Evolutionary conservation across 2,113 vertebrate genomes (phyloP), one percentile per base, ranked within the genome.

Genomic region (Bungarus multicinctus): DNA sequence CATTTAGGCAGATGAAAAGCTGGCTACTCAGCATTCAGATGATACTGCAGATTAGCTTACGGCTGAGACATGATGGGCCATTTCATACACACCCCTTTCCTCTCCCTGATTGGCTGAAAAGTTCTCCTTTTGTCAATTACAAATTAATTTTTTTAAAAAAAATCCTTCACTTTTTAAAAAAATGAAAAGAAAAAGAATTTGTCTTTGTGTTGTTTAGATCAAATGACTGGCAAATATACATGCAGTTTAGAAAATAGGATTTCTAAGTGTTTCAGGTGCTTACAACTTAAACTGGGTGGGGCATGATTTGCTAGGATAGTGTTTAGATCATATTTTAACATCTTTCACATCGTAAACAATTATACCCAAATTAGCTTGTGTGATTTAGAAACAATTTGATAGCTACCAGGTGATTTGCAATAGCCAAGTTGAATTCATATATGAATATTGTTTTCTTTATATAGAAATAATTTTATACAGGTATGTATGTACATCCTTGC

Each of bases 11-110:
- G 92, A 91, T 95, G 93, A 96, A 95, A 96, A 94, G 89, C 88
- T 89, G 58, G 54, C 95, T 96, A 23, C 85, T 97, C 92, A 95
- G 92, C 93, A 94, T 95, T 93, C 95, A 95, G 91, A 97, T 94
- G 93, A 87, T 94, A 94, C 89, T 89, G 89, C 95, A 95, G 87
- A 90, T 96, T 96, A 91, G 90, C 81, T 74, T 93, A 60, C 94
- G 94, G 95, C 0, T 95, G 93, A 95, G 95, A 96, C 95, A 96
- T 94, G 93, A 96, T 95, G 93, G 94, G 92, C 47, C 93, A 90
- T 53, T 96, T 92, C 30, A 69, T 5, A 0, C 30, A 0, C 96
- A 94, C 18, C 85, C 22, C 45, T 30, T 50, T 39, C 34, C 34
- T 23, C 34, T 23, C 47, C 50, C 93, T 94, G 86, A 85, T 54